phyloP scores from a whole-genome alignment of 1,140 invertebrate genomes.

The Heterodera schachtii region DNA sequence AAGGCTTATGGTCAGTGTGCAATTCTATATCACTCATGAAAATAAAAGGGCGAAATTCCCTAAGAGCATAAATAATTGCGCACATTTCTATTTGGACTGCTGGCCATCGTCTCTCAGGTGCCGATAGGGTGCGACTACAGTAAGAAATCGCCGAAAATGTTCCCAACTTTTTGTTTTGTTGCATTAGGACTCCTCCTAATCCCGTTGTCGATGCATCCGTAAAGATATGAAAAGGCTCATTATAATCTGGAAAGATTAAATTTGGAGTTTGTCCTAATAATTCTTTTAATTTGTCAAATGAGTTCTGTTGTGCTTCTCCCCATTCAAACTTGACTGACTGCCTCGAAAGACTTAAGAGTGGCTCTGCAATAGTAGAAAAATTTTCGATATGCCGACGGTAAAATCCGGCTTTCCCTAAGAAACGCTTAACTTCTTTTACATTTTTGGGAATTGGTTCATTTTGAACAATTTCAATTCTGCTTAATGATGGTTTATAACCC shows the following conservation, averaged over 20 bases:
- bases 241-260: conserved; percentile 23
- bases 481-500: no score
- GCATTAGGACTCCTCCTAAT: conserved; percentile 20
- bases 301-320: conserved; percentile 7
- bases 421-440: no score
- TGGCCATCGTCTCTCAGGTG: conserved; percentile 1
- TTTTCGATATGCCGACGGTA: no score
- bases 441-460: no score
- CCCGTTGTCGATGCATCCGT: conserved; percentile 6
- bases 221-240: conserved; percentile 19
- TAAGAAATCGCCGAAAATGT: conserved; percentile 21
- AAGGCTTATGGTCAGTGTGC: conserved; percentile 21
- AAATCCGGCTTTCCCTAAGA: no score
- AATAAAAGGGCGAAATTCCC: conserved; percentile 17
- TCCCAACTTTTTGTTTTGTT: not conserved
- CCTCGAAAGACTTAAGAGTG: not conserved
- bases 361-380: no score
- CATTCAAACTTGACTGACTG: conserved; percentile 1
- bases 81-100: conserved; percentile 16
- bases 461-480: no score
- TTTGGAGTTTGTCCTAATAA: not conserved
- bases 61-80: conserved; percentile 15
- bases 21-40: conserved; percentile 17
- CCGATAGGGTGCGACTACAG: conserved; percentile 12
- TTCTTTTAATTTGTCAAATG: conserved; percentile 16